Evolutionary conservation across 2,113 vertebrate species (phyloP), one percentile per base, ranked within the genome.

Genomic region (Datnioides undecimradiatus): DNA sequence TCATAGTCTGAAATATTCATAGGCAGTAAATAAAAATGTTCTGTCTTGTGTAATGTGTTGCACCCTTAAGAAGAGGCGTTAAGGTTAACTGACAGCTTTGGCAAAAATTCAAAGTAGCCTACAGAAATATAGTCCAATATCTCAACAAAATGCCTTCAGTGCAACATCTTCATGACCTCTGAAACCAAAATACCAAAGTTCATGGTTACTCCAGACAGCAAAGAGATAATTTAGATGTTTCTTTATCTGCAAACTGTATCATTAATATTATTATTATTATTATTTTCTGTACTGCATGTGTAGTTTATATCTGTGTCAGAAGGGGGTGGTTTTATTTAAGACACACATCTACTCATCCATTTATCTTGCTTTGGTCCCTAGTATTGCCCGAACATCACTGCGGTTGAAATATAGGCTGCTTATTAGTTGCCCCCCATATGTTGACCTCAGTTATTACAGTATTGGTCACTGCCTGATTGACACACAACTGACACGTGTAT

Each of bases 1-100:
- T 80, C 63, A 68, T 7, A 7, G 1, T 60, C 55, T 83, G 51
- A 73, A 82, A 83, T 83, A 76, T 88, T 76, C 52, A 88, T 38
- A 49, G 6, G 45, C 13, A 52, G 46, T 58, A 64, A 25, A n/a
- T n/a, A n/a, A 57, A 73, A 67, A 58, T 34, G 29, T 51, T 86
- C 23, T 43, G 21, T 60, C 31, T 81, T 77, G 60, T 82, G 51
- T 40, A 73, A 72, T 51, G 72, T 1, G 9, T 45, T 54, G n/a
- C 45, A 65, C 11, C 51, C 45, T 62, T 52, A 80, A 73, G 51
- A 65, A 33, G 25, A 67, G 19, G 43, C 68, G 29, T 46, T 71
- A 52, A 70, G 76, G 64, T 85, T 85, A 85, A 73, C 45, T 76
- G 63, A 49, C 46, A 27, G 74, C 36, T 71, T 73, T 79, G 48